Evolutionary conservation across 2,888 invertebrate species (phyloP).

Genomic region (Megaustenia siamemsis): DNA sequence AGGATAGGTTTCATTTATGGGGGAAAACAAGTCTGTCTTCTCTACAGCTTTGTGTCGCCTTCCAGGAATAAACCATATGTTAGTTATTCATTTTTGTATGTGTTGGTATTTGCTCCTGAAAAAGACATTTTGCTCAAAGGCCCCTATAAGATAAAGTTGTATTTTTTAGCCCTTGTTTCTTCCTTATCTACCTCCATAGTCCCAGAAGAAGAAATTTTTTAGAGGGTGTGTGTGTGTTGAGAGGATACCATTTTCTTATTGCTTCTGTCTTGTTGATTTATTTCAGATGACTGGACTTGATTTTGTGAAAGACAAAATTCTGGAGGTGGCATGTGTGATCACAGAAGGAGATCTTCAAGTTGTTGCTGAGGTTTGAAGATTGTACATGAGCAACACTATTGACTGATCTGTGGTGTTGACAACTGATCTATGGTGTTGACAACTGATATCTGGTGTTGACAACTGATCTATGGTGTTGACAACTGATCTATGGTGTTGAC

Average conservation of each 20-base stretch:
- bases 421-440: no score
- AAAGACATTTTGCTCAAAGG: neutral
- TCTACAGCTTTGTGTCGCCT: no score
- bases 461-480: no score
- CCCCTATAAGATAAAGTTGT: neutral
- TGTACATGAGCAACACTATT: neutral
- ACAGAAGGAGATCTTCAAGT: constrained; percentile 90
- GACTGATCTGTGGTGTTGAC: no score
- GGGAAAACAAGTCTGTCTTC: no score
- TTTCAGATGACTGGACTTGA: constrained; percentile 93
- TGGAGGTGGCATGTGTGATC: constrained; percentile 93
- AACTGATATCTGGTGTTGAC: no score
- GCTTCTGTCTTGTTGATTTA: neutral
- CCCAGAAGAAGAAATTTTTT: neutral
- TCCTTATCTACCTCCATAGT: no score
- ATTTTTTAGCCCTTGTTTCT: neutral
- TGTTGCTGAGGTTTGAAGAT: constrained; percentile 83
- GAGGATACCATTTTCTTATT: neutral
- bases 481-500: no score
- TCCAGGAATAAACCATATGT: no score
- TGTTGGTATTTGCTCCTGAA: no score
- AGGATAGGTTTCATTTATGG: no score
- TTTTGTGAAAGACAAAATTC: constrained; percentile 87
- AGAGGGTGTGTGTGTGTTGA: neutral
- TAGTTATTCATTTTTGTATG: no score